Percentiles rank a stretch among this genome's conserved stretches.
These are phyloP conservation scores for Leguminivora glycinivorella DNA, from an alignment of 1,140 invertebrate species.

Conservation along the genomic window DNA sequence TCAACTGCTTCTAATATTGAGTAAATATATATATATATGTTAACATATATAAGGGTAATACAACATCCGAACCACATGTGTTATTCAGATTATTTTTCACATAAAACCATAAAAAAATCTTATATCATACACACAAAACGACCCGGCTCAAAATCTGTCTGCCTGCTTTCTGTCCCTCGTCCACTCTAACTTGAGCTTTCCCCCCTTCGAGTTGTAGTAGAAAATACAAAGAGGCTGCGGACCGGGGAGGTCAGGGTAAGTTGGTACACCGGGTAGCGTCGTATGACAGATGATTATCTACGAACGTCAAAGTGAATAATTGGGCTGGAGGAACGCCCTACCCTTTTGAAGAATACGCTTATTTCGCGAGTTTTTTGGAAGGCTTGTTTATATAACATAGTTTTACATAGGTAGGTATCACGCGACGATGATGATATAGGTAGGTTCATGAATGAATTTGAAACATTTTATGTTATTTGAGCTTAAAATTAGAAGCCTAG, in stretches of 20 bases:
- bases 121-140: constrained; percentile 51
- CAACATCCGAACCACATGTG: not conserved
- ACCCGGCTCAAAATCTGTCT: constrained; percentile 64
- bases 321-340: constrained; percentile 61
- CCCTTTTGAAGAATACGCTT: constrained; percentile 32
- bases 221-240: constrained; percentile 30
- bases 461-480: too few relatives aligned
- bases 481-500: too few relatives aligned
- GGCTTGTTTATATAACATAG: not conserved
- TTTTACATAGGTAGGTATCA: not conserved
- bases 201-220: constrained; percentile 5
- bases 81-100: constrained; percentile 2
- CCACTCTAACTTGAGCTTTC: constrained; percentile 47
- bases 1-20: too few relatives aligned
- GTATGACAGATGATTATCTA: constrained; percentile 77
- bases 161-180: constrained; percentile 49
- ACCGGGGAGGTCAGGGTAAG: constrained; percentile 42
- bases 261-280: constrained; percentile 57
- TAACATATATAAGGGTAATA: too few relatives aligned
- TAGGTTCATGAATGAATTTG: too few relatives aligned
- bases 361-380: constrained; percentile 2
- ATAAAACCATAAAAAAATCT: constrained; percentile 22
- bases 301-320: constrained; percentile 76
- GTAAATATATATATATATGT: too few relatives aligned
- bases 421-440: too few relatives aligned